Evolutionary conservation across 1,140 invertebrate species (phyloP).

Genomic region (Nymphalis io): DNA sequence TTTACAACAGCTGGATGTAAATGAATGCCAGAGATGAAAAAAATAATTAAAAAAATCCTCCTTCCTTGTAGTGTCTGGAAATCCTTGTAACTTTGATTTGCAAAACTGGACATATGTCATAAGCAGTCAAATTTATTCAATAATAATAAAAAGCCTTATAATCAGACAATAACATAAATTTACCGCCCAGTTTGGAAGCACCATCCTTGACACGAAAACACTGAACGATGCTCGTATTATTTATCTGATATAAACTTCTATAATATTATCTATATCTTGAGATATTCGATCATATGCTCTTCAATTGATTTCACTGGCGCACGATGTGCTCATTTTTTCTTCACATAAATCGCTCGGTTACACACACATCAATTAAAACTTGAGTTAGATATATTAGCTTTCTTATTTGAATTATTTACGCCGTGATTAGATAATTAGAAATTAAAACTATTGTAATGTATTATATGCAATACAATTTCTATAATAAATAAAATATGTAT

Average conservation of each 20-base stretch:
- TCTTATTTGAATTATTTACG: background rate
- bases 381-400: slow-evolving; percentile 8
- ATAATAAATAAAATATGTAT: too few relatives aligned
- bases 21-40: too few relatives aligned
- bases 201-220: slow-evolving; percentile 42
- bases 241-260: background rate
- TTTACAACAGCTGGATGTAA: too few relatives aligned
- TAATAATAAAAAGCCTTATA: slow-evolving; percentile 25
- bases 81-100: background rate
- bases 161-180: slow-evolving; percentile 29
- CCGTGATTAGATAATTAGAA: background rate
- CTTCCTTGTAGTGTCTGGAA: too few relatives aligned
- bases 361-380: slow-evolving; percentile 14
- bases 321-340: slow-evolving; percentile 13
- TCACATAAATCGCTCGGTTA: slow-evolving; percentile 9
- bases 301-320: slow-evolving; percentile 20
- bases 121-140: slow-evolving; percentile 3
- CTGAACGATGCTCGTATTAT: slow-evolving; percentile 30
- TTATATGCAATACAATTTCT: too few relatives aligned
- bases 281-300: background rate
- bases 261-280: background rate
- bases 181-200: slow-evolving; percentile 21
- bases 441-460: background rate
- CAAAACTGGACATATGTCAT: background rate
- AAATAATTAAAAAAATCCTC: too few relatives aligned